phyloP scores from a whole-genome alignment of 2,113 vertebrate species.

The Okapia johnstoni region DNA sequence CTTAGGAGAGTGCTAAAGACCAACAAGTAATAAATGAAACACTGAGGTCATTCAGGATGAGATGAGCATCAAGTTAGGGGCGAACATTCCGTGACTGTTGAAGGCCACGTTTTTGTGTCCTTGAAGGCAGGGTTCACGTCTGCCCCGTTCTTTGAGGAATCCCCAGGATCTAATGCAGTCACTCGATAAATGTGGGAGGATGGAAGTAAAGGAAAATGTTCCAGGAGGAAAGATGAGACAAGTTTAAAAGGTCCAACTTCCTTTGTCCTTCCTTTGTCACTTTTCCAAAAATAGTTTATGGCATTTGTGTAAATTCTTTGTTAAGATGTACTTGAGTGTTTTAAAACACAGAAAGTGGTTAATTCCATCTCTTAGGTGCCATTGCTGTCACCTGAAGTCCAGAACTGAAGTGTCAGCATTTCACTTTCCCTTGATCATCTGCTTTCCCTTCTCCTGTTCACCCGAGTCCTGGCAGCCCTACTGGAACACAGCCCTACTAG shows the following conservation, averaged over 20 bases:
- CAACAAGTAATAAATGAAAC: neutral
- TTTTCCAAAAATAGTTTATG: neutral
- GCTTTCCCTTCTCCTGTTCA: neutral
- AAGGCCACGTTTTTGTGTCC: neutral
- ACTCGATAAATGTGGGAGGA: neutral
- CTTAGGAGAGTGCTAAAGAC: neutral
- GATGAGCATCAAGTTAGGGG: neutral
- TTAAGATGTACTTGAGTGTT: neutral
- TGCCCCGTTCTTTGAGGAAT: neutral
- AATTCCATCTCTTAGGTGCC: neutral
- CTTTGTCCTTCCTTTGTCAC: neutral
- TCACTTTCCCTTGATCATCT: neutral
- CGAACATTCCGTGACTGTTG: neutral
- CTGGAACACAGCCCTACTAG: neutral
- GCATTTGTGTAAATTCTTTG: neutral
- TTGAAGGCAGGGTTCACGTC: neutral
- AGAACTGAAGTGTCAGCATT: neutral
- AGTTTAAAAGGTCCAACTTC: neutral
- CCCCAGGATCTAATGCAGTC: neutral
- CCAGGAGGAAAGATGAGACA: neutral
- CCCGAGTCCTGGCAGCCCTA: neutral
- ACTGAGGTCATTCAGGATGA: neutral
- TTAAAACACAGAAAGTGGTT: neutral
- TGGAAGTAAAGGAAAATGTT: neutral
- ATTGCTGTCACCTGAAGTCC: neutral